These are phyloP conservation scores for Drosophila insularis DNA, from an alignment of 1,140 invertebrate species.

Conservation along the genomic window DNA sequence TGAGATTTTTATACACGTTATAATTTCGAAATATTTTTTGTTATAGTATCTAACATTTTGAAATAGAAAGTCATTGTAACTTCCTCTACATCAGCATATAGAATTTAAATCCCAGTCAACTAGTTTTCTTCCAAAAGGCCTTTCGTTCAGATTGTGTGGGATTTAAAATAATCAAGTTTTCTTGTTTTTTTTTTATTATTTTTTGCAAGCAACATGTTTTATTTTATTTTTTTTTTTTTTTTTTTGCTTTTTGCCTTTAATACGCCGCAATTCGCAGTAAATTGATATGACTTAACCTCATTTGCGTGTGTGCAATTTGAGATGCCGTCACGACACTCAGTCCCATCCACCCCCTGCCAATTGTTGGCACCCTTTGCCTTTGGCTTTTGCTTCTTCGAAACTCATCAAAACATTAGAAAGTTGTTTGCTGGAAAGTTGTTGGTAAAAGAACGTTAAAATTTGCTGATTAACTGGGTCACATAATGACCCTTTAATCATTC, in stretches of 20 bases:
- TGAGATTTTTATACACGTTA: too few species aligned
- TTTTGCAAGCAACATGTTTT: too few species aligned
- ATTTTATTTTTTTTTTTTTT: too few species aligned
- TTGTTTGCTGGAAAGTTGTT: neutral
- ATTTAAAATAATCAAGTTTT: neutral
- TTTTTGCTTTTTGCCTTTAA: neutral
- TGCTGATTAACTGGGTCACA: constrained; percentile 36
- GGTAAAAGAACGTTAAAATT: too few species aligned
- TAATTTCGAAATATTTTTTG: too few species aligned
- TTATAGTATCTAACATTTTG: too few species aligned
- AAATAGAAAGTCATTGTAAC: neutral
- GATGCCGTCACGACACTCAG: neutral
- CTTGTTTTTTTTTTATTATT: neutral
- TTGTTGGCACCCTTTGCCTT: neutral
- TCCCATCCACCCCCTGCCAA: neutral
- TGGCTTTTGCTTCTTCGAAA: neutral
- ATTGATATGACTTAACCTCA: constrained; percentile 11
- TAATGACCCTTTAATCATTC: constrained; percentile 47
- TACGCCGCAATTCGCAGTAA: constrained; percentile 4
- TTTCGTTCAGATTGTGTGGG: neutral
- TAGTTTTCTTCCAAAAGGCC: neutral
- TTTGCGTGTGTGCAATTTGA: constrained; percentile 4
- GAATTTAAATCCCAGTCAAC: neutral
- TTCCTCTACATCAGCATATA: neutral
- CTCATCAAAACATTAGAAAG: constrained; percentile 7